Evolutionary conservation across 2,888 invertebrate genomes (phyloP).

Genomic region (Epistrophe grossulariae): DNA sequence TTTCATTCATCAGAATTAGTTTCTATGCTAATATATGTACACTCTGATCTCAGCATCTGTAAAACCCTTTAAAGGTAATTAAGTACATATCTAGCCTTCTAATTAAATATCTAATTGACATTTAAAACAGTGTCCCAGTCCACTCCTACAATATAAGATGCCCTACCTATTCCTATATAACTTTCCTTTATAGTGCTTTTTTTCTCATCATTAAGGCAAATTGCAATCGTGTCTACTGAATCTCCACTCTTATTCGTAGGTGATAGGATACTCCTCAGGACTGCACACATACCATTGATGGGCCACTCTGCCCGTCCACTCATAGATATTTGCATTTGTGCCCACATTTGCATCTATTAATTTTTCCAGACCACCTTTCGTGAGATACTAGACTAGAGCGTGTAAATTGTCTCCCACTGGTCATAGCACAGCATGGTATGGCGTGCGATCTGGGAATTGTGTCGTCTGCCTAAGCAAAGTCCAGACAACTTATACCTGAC

Average conservation of each 20-base stretch:
- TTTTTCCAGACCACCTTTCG: conserved; percentile 39
- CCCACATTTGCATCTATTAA: conserved; percentile 54
- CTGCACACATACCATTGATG: not conserved
- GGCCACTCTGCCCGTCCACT: not conserved
- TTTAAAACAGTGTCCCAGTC: conserved; percentile 25
- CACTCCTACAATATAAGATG: conserved; percentile 23
- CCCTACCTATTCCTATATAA: not conserved
- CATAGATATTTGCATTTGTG: conserved; percentile 60
- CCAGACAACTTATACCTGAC: conserved; percentile 17
- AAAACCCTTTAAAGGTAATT: conserved; percentile 53
- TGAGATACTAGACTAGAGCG: conserved; percentile 46
- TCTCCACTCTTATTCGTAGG: conserved; percentile 39
- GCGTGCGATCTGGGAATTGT: conserved; percentile 34
- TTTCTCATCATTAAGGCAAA: conserved; percentile 52
- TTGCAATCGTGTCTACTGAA: conserved; percentile 53
- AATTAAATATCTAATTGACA: conserved; percentile 62
- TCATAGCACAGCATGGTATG: too few relatives aligned
- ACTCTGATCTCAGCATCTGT: conserved; percentile 1
- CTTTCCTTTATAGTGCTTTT: not conserved
- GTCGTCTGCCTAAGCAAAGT: conserved; percentile 18
- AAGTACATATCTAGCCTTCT: conserved; percentile 37
- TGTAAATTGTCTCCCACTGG: conserved; percentile 25
- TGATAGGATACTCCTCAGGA: not conserved
- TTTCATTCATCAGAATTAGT: not conserved
- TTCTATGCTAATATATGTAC: not conserved